phyloP scores from a whole-genome alignment of 2,888 invertebrate genomes.

The Agrotis clavis region DNA sequence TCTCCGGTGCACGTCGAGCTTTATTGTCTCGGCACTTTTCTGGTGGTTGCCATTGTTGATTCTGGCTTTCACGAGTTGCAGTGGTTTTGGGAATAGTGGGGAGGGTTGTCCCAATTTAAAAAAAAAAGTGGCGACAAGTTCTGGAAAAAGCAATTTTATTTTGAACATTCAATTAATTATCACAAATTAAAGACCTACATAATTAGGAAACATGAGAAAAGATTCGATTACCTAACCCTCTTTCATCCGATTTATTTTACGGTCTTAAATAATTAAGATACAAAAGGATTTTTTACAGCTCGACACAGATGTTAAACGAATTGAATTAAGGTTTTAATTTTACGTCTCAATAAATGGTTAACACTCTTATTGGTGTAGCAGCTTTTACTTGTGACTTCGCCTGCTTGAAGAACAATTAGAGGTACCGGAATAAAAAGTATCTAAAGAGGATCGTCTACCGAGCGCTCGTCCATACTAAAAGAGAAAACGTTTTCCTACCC shows the following conservation, averaged over 20 bases:
- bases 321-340: slow-evolving; percentile 10
- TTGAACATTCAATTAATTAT: neutral
- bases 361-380: neutral
- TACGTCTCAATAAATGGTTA: neutral
- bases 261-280: slow-evolving; percentile 16
- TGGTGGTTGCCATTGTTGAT: no score
- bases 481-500: no score
- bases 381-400: neutral
- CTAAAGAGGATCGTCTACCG: neutral
- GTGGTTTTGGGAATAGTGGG: no score
- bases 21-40: no score
- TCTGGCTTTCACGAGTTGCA: no score
- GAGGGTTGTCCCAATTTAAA: no score
- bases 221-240: slow-evolving; percentile 28
- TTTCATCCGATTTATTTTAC: slow-evolving; percentile 33
- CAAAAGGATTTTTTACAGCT: slow-evolving; percentile 18
- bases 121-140: no score
- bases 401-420: neutral
- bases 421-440: neutral
- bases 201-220: slow-evolving; percentile 48
- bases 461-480: no score
- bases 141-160: neutral
- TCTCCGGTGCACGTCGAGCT: no score
- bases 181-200: neutral
- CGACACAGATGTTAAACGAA: slow-evolving; percentile 17